Evolutionary conservation across 2,888 invertebrate species (phyloP), one percentile per base, ranked within the genome.

Genomic region (Gastracanthus pulcherrimus): DNA sequence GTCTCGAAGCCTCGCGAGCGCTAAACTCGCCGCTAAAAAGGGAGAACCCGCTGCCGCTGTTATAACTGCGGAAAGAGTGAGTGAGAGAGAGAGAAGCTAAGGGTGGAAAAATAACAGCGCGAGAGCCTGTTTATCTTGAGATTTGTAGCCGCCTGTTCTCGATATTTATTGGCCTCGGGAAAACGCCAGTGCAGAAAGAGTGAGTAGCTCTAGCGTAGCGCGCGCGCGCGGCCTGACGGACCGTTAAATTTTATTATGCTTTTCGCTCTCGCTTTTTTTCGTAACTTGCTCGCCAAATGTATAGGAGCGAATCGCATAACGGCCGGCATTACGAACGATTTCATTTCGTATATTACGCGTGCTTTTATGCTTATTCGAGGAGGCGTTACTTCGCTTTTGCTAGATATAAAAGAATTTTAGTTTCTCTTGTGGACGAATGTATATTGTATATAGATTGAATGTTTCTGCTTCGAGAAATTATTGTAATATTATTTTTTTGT

Each of bases 201-300:
- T 41, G 48, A 67, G 23, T 29, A 69, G 26, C 70, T 64, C 41
- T 26, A 83, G 72, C 80, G 64, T 23, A 26, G 19, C 16, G 51
- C 2, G 23, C 13, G 5, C 26, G 55, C 55, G 26, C 85, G 82
- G 76, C 64, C 86, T 89, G 89, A 88, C 87, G 86, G 87, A 87
- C 86, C 89, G 88, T 89, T 89, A 88, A 89, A 89, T 89, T 89
- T 89, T 89, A 89, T 89, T 88, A 87, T 87, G 86, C 84, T 85
- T 86, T 84, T 83, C 83, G 83, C 85, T 86, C 82, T 81, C 76
- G 76, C 80, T 71, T 64, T 62, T 66, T 64, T 66, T 62, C 38
- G 29, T 23, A 2, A 64, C 36, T 29, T 64, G 38, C 45, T 23
- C 6, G 38, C 34, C 34, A 0, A 31, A 31, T 58, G n/a, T n/a